Conservation (phyloP, 2,888 invertebrate species). For the Cephus nigrinus region DNA sequence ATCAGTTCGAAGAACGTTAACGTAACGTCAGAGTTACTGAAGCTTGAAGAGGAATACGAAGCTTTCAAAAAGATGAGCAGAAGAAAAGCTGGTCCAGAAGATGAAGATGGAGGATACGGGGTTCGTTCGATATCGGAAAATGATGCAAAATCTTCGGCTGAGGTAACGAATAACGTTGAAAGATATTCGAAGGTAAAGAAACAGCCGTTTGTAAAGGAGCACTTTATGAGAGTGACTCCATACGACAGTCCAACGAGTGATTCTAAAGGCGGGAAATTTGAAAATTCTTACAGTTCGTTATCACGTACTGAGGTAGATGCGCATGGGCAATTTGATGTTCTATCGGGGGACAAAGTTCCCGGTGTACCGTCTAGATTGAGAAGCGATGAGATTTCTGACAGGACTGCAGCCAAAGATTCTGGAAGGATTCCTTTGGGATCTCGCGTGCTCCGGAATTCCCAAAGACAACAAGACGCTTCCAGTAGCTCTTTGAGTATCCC, state of each 20-base stretch:
- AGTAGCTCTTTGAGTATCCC: background rate
- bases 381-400: background rate
- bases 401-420: background rate
- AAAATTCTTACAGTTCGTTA: background rate
- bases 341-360: background rate
- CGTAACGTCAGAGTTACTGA: conserved; percentile 26
- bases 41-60: conserved; percentile 32
- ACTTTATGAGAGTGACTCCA: background rate
- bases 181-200: background rate
- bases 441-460: background rate
- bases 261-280: background rate
- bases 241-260: background rate
- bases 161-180: background rate
- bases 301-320: background rate
- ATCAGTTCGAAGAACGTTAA: conserved; percentile 6
- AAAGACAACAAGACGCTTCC: background rate
- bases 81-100: conserved; percentile 8
- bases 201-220: background rate
- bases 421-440: background rate
- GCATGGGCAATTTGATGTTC: background rate
- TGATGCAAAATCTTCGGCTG: conserved; percentile 9
- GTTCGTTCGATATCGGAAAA: background rate
- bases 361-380: background rate
- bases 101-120: background rate
- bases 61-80: conserved; percentile 17